Conservation (phyloP, 2,797 vertebrate genomes). For the Ibycter americanus region DNA sequence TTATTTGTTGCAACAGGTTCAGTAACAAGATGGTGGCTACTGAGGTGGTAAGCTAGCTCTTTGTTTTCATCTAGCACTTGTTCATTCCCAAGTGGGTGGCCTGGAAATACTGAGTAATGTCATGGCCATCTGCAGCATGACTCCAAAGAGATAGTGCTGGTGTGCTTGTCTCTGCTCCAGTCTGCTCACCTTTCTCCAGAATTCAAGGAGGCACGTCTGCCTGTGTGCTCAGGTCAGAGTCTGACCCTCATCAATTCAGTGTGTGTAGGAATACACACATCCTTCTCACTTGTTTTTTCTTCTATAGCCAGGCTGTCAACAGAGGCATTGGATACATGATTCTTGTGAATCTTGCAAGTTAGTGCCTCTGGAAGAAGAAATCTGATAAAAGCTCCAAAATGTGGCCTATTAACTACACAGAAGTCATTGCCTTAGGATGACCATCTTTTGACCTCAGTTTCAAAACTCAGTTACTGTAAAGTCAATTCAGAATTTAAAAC, state of each 20-base stretch:
- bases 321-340: not conserved
- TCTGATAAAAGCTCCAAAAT: not conserved
- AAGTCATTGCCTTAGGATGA: not conserved
- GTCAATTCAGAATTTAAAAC: not conserved
- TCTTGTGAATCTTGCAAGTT: not conserved
- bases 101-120: not conserved
- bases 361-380: not conserved
- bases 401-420: not conserved
- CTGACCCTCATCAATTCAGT: not conserved
- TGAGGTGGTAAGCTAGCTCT: not conserved
- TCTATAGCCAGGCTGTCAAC: not conserved
- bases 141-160: not conserved
- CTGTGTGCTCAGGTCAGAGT: not conserved
- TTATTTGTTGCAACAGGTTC: not conserved
- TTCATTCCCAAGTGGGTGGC: not conserved
- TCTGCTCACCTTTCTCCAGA: not conserved
- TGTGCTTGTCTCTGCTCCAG: not conserved
- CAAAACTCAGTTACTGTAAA: not conserved
- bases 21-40: not conserved
- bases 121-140: not conserved
- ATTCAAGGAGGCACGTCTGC: not conserved
- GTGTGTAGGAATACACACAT: not conserved
- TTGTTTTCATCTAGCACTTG: not conserved
- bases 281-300: not conserved
- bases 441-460: not conserved